Percentiles rank a stretch among this genome's conserved stretches.
phyloP scores from a whole-genome alignment of 1,140 invertebrate genomes.

The Musca domestica region DNA sequence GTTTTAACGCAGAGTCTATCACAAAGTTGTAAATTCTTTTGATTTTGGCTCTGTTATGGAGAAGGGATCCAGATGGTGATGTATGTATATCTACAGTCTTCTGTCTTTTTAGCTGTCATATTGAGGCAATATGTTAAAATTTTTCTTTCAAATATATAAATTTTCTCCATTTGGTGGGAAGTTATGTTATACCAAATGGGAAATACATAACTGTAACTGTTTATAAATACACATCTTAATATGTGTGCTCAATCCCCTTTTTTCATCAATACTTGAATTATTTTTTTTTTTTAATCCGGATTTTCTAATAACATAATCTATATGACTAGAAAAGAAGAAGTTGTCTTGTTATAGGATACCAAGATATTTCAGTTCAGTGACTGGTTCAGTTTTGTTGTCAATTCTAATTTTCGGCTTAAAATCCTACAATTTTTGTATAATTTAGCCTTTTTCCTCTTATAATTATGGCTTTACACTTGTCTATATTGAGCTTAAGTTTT shows the following conservation, averaged over 20 bases:
- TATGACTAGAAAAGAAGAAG: background rate
- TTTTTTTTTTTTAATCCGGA: background rate
- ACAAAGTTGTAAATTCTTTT: too few species aligned
- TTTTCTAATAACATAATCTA: background rate
- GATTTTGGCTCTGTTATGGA: too few species aligned
- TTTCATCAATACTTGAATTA: background rate
- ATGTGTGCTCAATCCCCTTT: background rate
- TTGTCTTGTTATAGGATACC: background rate
- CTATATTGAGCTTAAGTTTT: slow-evolving; percentile 1
- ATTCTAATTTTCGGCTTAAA: too few species aligned
- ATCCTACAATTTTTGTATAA: background rate
- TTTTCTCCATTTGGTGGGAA: background rate
- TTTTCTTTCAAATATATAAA: background rate
- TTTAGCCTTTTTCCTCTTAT: background rate
- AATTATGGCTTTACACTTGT: background rate
- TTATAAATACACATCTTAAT: background rate
- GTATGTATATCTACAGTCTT: too few species aligned
- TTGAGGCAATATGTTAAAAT: background rate
- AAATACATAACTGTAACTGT: background rate
- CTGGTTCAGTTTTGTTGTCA: too few species aligned
- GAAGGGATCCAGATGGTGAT: too few species aligned
- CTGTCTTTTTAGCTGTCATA: background rate
- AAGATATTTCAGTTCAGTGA: background rate
- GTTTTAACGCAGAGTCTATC: too few species aligned
- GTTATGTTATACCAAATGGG: background rate